Evolutionary conservation across 1,140 invertebrate genomes (phyloP), one percentile per base, ranked within the genome.

Genomic region (Diploscapter pachys): DNA sequence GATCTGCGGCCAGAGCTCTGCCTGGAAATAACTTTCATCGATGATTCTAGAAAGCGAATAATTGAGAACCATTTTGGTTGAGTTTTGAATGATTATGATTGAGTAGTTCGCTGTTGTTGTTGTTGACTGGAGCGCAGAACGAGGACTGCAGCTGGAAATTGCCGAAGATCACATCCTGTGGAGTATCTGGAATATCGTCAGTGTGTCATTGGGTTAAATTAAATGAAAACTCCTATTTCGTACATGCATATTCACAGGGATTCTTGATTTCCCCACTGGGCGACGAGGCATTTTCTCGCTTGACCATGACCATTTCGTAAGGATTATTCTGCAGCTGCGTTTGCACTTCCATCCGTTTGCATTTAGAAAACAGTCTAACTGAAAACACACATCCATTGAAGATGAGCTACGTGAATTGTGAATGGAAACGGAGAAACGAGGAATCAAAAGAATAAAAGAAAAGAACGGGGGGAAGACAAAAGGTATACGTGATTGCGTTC

Each of bases 1-100:
- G 78, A 57, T 85, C 83, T 3, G 76, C 78, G 5, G 77, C 66
- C 9, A 79, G 63, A 56, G 72, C 57, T 57, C 76, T 50, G 52
- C 71, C 76, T 78, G 9, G 6, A 71, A 64, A 13, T 49, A 11
- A 11, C 9, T 13, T 48, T 48, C 9, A 48, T 13, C 9, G 9
- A 9, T 48, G n/a, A 9, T 13, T 11, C n/a, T 9, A 65, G 50
- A 65, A 65, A 11, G 9, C 54, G 48, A 63, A 71, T 59, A 55
- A 13, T 71, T 71, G n/a, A 9, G 9, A 9, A 9, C n/a, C 9
- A 2, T 48, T 11, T 9, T 11, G 48, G 63, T 49, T n/a, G n/a
- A 13, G 67, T 9, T 8, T 50, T 49, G 69, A 61, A 31, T 61
- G 57, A 59, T 76, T 76, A 0, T 53, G 5, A 61, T 76, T 76